Base-by-base conservation (phyloP, 2,888 invertebrate genomes). In the Tipula vernalis region DNA sequence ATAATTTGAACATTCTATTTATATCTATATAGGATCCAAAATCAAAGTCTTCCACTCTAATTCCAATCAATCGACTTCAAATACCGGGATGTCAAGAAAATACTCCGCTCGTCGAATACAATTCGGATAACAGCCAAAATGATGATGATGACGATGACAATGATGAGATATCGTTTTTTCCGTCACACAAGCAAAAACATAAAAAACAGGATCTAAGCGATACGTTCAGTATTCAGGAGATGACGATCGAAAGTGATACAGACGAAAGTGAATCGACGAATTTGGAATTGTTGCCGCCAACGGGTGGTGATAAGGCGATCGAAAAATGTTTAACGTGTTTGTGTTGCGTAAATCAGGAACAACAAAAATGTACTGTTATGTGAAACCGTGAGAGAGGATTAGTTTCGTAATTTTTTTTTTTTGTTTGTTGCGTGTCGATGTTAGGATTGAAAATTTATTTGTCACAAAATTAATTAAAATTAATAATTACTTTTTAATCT, bases 221-320 rank as follows among this genome's bases (percentile, higher is more conserved):
- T 88, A 91, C 91, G 3, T 92, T 92, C 88, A 92, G 92, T 88
- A 91, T 92, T 89, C 91, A 92, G 87, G 92, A 92, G 87, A 92
- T 92, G 91, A 90, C 91, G 44, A 91, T 91, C 51, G 91, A 91
- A 87, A 91, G 91, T 13, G 91, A 91, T 84, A 88, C 90, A 87
- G 91, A 91, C 87, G 91, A 91, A 87, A 90, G 91, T 87, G 90
- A 90, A 84, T 91, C 91, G 15, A 90, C 91, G 88, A 91, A 91
- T 88, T 89, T 92, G 12, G 92, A 92, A 88, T 88, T 91, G 4
- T 89, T 91, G 87, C 91, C 91, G 12, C 89, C 89, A 86, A 88
- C 89, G 86, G 89, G 90, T 87, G 91, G 90, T 88, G 88, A 88
- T 28, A 91, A 89, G 87, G 88, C 91, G 83, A 83, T 89, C 71